phyloP scores from a whole-genome alignment of 2,888 invertebrate genomes.

The Acleris holmiana region DNA sequence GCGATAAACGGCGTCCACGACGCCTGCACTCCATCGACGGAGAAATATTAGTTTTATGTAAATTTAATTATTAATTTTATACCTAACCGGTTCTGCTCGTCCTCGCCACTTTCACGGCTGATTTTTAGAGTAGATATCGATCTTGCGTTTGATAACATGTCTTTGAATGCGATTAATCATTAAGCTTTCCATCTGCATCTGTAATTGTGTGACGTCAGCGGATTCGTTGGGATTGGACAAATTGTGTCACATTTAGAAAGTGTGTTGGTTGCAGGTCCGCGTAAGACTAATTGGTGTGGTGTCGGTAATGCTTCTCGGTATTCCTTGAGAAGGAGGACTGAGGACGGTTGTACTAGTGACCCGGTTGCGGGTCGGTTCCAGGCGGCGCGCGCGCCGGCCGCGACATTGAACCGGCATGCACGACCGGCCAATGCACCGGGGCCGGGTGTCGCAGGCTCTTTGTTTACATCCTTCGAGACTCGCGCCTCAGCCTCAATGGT shows the following conservation, averaged over 20 bases:
- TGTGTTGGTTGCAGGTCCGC: conserved; percentile 19
- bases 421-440: conserved; percentile 81
- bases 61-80: conserved; percentile 64
- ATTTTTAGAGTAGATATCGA: conserved; percentile 66
- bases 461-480: conserved; percentile 78
- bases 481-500: conserved; percentile 53
- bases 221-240: conserved; percentile 23
- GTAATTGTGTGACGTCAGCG: conserved; percentile 42
- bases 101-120: conserved; percentile 71
- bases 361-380: conserved; percentile 67
- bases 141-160: conserved; percentile 51
- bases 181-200: conserved; percentile 36
- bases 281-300: conserved; percentile 20
- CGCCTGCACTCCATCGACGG: conserved; percentile 45
- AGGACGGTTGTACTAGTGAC: conserved; percentile 66
- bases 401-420: conserved; percentile 81
- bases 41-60: conserved; percentile 60
- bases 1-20: conserved; percentile 42
- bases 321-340: conserved; percentile 42
- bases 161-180: conserved; percentile 36
- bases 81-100: conserved; percentile 67
- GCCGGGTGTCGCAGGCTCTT: conserved; percentile 81
- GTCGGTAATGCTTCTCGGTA: conserved; percentile 25
- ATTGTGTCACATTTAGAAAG: conserved; percentile 39
- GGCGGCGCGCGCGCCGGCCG: conserved; percentile 62